Evolutionary conservation across 2,888 invertebrate genomes (phyloP).

Genomic region (Apoda limacodes): DNA sequence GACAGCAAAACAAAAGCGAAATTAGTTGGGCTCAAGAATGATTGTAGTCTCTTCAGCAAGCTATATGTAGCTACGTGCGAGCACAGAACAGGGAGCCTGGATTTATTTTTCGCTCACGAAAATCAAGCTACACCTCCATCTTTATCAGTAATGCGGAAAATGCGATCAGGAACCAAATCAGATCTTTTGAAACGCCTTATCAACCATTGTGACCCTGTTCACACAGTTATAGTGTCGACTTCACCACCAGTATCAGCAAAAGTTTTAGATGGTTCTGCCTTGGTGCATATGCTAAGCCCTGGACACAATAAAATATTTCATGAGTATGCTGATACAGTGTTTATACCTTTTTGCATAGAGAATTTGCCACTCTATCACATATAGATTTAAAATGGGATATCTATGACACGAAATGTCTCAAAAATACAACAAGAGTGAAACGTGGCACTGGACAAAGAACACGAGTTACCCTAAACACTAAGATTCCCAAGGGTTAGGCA

Average conservation of each 20-base stretch:
- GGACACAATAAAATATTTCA: not conserved
- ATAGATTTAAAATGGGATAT: conserved; percentile 1
- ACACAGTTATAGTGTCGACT: not conserved
- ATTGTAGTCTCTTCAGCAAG: conserved; percentile 1
- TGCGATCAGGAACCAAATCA: conserved; percentile 1
- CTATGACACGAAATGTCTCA: conserved; percentile 1
- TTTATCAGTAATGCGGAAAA: not conserved
- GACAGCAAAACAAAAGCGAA: no score
- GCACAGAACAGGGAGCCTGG: not conserved
- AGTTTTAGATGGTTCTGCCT: conserved; percentile 1
- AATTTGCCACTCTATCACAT: not conserved
- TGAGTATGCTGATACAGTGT: not conserved
- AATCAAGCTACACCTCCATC: conserved; percentile 1
- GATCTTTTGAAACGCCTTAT: not conserved
- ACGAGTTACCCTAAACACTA: no score
- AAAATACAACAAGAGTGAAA: not conserved
- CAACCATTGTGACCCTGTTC: not conserved
- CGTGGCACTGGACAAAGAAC: no score
- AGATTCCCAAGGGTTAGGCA: not conserved
- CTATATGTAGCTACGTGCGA: conserved; percentile 2
- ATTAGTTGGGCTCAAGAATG: not conserved
- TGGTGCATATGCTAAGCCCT: conserved; percentile 1
- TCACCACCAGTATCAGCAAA: not conserved
- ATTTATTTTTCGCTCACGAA: conserved; percentile 2
- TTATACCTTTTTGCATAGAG: not conserved